phyloP scores from a whole-genome alignment of 2,797 vertebrate genomes.

The Hapalemur alaotrensis region DNA sequence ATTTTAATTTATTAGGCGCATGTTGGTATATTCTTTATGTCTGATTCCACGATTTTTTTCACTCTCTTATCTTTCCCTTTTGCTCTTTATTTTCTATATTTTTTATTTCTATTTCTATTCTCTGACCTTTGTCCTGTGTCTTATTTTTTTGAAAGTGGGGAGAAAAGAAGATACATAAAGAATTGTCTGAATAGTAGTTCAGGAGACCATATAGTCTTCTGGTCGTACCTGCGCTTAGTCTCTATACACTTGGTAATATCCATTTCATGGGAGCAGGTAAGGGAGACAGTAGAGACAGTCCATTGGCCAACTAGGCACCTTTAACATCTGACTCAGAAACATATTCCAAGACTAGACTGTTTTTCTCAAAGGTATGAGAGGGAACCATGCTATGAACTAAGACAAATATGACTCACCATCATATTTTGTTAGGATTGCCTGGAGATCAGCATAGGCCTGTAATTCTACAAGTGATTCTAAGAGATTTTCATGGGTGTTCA shows the following conservation, averaged over 20 bases:
- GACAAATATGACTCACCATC: slow-evolving; percentile 88
- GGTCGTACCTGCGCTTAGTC: background rate
- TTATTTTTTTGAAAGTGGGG: slow-evolving; percentile 20
- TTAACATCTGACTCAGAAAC: slow-evolving; percentile 1
- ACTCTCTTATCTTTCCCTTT: background rate
- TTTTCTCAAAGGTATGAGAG: background rate
- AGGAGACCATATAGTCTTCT: background rate
- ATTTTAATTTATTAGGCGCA: slow-evolving; percentile 1
- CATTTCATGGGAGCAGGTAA: background rate
- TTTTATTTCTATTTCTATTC: background rate
- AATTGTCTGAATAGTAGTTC: background rate
- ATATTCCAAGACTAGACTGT: background rate
- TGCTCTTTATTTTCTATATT: background rate
- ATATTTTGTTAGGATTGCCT: slow-evolving; percentile 99
- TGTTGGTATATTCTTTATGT: background rate
- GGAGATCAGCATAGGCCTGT: slow-evolving; percentile 98
- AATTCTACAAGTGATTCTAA: slow-evolving; percentile 97
- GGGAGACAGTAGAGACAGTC: background rate
- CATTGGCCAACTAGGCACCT: background rate
- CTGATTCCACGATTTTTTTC: background rate
- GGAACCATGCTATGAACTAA: slow-evolving; percentile 18
- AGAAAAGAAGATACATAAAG: background rate
- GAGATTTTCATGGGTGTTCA: slow-evolving; percentile 99
- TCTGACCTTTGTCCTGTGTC: background rate
- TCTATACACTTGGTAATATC: background rate